phyloP scores from a whole-genome alignment of 2,113 vertebrate species.

The Aleadryas rufinucha region DNA sequence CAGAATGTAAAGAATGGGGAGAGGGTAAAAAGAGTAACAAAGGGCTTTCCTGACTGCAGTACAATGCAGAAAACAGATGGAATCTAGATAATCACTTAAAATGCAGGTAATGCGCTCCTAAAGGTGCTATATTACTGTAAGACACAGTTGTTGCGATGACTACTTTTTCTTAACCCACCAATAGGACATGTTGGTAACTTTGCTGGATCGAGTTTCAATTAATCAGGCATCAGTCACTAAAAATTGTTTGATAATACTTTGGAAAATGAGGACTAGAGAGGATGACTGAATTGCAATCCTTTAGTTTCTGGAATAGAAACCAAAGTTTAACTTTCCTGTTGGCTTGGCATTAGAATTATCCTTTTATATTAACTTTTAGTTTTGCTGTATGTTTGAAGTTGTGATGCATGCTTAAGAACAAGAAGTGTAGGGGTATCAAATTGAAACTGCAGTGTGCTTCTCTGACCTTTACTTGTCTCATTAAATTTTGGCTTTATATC shows the following conservation, averaged over 20 bases:
- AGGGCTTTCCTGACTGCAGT: not conserved
- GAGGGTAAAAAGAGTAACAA: not conserved
- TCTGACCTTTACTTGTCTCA: constrained; percentile 63
- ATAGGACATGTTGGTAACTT: not conserved
- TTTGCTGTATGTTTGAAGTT: not conserved
- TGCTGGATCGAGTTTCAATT: not conserved
- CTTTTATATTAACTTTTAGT: not conserved
- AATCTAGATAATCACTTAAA: not conserved
- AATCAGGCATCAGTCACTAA: not conserved
- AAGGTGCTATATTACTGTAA: not conserved
- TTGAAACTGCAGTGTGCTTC: not conserved
- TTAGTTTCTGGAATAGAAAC: not conserved
- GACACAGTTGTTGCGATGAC: not conserved
- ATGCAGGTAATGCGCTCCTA: not conserved
- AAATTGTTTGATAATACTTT: not conserved
- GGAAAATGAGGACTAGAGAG: not conserved
- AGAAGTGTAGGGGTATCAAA: not conserved
- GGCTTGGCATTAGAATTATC: not conserved
- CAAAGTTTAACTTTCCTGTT: not conserved
- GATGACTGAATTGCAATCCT: not conserved
- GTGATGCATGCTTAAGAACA: not conserved
- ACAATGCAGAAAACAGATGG: not conserved
- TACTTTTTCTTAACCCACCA: not conserved
- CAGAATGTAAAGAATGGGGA: not conserved
- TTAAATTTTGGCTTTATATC: constrained; percentile 51